These are phyloP conservation scores for Sminthopsis crassicaudata DNA, from an alignment of 2,113 vertebrate genomes.

Conservation along the genomic window DNA sequence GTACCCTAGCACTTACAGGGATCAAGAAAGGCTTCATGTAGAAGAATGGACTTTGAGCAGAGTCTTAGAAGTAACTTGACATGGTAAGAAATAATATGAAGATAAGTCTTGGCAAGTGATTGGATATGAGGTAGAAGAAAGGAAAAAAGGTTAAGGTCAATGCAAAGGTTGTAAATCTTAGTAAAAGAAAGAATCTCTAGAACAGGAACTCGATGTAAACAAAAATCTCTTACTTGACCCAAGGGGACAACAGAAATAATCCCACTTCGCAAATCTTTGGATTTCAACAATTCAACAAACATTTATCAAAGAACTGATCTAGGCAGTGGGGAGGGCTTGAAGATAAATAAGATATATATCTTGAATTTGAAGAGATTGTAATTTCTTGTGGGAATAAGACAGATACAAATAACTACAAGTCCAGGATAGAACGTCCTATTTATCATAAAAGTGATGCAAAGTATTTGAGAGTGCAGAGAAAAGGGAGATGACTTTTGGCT, in stretches of 20 bases:
- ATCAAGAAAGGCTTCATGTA: background rate
- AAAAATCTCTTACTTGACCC: background rate
- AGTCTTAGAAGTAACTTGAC: background rate
- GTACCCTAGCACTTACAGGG: background rate
- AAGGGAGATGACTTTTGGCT: background rate
- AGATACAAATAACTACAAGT: background rate
- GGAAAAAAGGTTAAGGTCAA: background rate
- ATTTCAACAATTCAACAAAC: background rate
- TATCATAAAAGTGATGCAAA: background rate
- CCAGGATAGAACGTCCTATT: background rate
- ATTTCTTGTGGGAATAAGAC: background rate
- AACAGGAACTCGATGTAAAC: background rate
- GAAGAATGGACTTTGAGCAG: background rate
- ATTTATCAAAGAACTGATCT: background rate
- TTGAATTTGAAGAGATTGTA: background rate
- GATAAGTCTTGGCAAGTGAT: background rate
- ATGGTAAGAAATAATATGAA: background rate
- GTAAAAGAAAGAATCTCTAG: background rate
- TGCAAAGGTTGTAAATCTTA: background rate
- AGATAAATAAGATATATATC: background rate
- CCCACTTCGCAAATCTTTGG: background rate
- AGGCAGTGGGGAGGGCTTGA: background rate
- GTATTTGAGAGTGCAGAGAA: background rate
- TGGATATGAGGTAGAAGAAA: background rate
- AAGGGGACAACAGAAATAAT: background rate